Evolutionary conservation across 2,888 invertebrate species (phyloP), one percentile per base, ranked within the genome.

Genomic region (Troilus luridus): DNA sequence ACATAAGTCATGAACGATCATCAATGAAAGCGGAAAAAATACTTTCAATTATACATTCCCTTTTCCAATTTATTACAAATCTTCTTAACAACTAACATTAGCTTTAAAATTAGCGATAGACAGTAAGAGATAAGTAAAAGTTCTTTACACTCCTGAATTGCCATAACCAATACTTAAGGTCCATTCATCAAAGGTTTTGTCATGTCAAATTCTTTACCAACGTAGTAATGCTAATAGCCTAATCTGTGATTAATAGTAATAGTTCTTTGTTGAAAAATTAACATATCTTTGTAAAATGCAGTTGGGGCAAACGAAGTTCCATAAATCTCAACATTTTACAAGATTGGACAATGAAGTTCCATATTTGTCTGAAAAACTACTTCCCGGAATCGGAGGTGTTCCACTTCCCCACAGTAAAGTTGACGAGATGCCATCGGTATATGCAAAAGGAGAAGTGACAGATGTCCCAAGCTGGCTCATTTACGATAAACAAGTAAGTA

Each of bases 381-480:
- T 95, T 90, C 95, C 96, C 0, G 95, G 96, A 54, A 95, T 96
- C 92, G 95, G 96, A 92, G 96, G 96, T 0, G 95, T 94, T 88
- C 95, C 95, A 1, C 93, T 95, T 58, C 94, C 95, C 0, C 95
- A 95, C 91, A 94, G 95, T 92, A 94, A 95, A 14, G 93, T 94
- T 0, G 94, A 95, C 91, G 95, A 95, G 91, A 95, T 95, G 93
- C 97, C 97, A 0, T 97, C 97, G 0, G 94, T 97, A 88, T 97
- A 97, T 94, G 96, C 97, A 2, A 95, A 96, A 24, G 97, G 97
- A 92, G 96, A 97, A 93, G 96, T 96, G 0, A 95, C 96, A 0
- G 97, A 96, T 93, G 94, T 97, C 89, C 98, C 98, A 0, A 95
- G 97, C 0, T 98, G 98, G 98, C 95, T 98, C 91, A 96, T 97